Percentiles rank a stretch among this genome's conserved stretches.
Evolutionary conservation across 2,888 invertebrate genomes (phyloP).

Genomic region (Dryobota labecula): DNA sequence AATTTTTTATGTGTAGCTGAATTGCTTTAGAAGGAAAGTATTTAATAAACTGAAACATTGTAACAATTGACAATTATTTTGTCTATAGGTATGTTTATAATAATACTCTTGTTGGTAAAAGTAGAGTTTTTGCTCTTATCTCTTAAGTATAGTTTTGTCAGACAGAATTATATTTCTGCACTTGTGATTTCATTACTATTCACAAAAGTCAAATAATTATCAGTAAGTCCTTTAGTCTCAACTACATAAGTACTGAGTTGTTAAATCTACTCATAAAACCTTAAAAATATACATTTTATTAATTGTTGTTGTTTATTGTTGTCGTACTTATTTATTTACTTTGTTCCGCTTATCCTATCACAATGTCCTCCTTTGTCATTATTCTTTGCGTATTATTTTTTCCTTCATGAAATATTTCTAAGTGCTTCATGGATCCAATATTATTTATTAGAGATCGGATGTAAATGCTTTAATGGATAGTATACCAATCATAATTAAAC

Average conservation of each 20-base stretch:
- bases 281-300: not conserved
- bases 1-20: not conserved
- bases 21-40: constrained; percentile 17
- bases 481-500: not conserved
- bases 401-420: not conserved
- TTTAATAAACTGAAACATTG: not conserved
- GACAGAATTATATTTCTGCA: not conserved
- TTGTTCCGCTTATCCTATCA: too few relatives aligned
- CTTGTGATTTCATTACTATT: not conserved
- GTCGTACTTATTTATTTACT: constrained; percentile 11
- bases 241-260: not conserved
- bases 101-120: not conserved
- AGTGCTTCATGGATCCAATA: not conserved
- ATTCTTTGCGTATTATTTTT: too few relatives aligned
- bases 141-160: not conserved
- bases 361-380: not conserved
- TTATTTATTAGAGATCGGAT: not conserved
- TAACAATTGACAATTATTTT: not conserved
- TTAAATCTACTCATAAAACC: not conserved
- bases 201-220: not conserved
- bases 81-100: not conserved
- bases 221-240: not conserved
- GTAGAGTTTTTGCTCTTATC: not conserved
- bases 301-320: constrained; percentile 28
- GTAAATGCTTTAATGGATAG: not conserved